phyloP scores from a whole-genome alignment of 2,113 vertebrate genomes.

The Balaenoptera acutorostrata region DNA sequence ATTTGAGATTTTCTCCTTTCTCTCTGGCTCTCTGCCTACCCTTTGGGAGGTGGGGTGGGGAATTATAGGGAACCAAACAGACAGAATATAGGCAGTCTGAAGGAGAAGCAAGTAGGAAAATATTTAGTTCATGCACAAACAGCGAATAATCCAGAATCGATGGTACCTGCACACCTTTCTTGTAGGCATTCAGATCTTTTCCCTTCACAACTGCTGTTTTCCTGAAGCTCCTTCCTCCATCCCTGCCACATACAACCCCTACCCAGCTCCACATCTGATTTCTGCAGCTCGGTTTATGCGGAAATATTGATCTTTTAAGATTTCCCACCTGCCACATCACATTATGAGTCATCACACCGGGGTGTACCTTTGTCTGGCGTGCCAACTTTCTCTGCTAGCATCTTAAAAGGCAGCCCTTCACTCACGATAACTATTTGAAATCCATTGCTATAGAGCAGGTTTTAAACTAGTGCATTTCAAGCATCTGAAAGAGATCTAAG shows the following conservation, averaged over 20 bases:
- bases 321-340: slow-evolving; percentile 31
- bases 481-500: slow-evolving; percentile 58
- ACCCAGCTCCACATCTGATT: neutral
- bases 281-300: slow-evolving; percentile 33
- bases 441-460: neutral
- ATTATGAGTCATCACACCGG: neutral
- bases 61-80: neutral
- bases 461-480: slow-evolving; percentile 7
- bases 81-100: neutral
- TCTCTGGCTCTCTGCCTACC: neutral
- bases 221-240: neutral
- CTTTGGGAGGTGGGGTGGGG: neutral
- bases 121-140: neutral
- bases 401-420: slow-evolving; percentile 23
- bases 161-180: neutral
- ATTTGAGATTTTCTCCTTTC: neutral
- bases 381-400: neutral
- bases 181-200: neutral
- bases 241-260: neutral
- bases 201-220: neutral
- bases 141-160: neutral
- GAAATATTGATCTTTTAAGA: neutral
- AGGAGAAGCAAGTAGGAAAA: neutral
- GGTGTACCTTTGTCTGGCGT: slow-evolving; percentile 1
- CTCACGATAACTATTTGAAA: neutral